Evolutionary conservation across 2,888 invertebrate genomes (phyloP), one percentile per base, ranked within the genome.

Genomic region (Pterostichus madidus): DNA sequence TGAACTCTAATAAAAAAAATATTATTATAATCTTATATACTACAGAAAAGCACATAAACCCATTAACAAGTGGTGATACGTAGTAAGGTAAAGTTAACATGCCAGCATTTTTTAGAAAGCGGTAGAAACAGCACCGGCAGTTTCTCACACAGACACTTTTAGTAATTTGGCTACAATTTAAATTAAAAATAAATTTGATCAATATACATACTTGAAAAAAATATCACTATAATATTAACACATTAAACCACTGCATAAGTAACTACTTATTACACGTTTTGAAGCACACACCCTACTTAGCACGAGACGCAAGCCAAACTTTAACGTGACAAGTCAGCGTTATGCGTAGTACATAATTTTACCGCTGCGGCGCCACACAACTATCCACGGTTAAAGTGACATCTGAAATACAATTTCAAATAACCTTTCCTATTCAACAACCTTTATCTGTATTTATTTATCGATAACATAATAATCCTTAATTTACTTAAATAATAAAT

Each of bases 221-320:
- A 83, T 77, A 77, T 77, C 77, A 83, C 83, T 77, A 32, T 76
- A 49, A 77, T 15, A 77, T 68, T 77, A 84, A 85, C 85, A 86
- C 86, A 86, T 85, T 86, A 86, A 86, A 86, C 86, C 87, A 87
- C 87, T 87, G 87, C 88, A 88, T 86, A 87, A 88, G 85, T 84
- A 86, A 86, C 85, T 87, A 86, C 86, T 86, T 86, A 85, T 86
- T 85, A 86, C 84, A 85, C 79, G 85, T 73, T 77, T 80, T 83
- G 56, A 85, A 86, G 87, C 87, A 87, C 87, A 88, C 87, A 87
- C 87, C 87, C 83, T 83, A 64, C 77, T 68, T 61, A 52, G 83
- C 83, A 83, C 83, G 83, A 83, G 83, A 81, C 75, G 49, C 83
- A 83, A 83, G 83, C 76, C 68, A 83, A 83, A 83, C 83, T 83